A percentile compares a stretch with the other conserved stretches of the same genome.
Evolutionary conservation across 2,888 invertebrate genomes (phyloP).

Genomic region (Hirtodrosophila histrioides): DNA sequence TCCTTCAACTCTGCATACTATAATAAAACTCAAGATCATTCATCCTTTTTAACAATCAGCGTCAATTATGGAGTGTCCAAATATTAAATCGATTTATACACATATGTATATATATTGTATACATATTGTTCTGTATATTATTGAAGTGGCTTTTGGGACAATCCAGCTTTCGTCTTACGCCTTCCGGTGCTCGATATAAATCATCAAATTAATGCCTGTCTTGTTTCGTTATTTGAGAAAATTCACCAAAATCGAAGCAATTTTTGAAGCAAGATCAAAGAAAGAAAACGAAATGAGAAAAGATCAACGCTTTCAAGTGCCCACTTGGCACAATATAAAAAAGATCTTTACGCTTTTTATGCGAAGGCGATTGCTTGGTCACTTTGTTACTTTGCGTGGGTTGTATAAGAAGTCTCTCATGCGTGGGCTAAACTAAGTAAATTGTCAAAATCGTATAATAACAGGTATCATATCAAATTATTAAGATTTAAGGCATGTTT

Average conservation of each 20-base stretch:
- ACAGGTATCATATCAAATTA: background rate
- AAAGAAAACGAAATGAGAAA: constrained; percentile 68
- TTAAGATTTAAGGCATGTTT: too few species aligned
- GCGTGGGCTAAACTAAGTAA: constrained; percentile 11
- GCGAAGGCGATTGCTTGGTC: constrained; percentile 38
- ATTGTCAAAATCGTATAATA: background rate
- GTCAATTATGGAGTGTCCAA: constrained; percentile 62
- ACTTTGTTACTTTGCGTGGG: constrained; percentile 28
- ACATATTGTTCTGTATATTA: constrained; percentile 9
- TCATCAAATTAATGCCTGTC: constrained; percentile 71
- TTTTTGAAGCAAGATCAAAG: constrained; percentile 40
- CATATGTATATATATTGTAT: constrained; percentile 5
- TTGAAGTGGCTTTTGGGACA: constrained; percentile 47
- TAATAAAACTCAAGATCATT: constrained; percentile 56
- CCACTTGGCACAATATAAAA: constrained; percentile 73
- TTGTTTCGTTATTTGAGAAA: constrained; percentile 58
- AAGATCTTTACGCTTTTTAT: constrained; percentile 54
- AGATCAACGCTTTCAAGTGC: constrained; percentile 76
- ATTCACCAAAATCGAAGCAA: constrained; percentile 75
- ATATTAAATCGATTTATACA: constrained; percentile 39
- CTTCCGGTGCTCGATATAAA: constrained; percentile 76
- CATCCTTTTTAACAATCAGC: constrained; percentile 60
- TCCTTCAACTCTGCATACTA: constrained; percentile 46
- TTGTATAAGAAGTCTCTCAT: constrained; percentile 31
- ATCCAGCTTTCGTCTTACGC: constrained; percentile 60